Conservation (phyloP, 1,140 invertebrate genomes). For the Venturia canescens region DNA sequence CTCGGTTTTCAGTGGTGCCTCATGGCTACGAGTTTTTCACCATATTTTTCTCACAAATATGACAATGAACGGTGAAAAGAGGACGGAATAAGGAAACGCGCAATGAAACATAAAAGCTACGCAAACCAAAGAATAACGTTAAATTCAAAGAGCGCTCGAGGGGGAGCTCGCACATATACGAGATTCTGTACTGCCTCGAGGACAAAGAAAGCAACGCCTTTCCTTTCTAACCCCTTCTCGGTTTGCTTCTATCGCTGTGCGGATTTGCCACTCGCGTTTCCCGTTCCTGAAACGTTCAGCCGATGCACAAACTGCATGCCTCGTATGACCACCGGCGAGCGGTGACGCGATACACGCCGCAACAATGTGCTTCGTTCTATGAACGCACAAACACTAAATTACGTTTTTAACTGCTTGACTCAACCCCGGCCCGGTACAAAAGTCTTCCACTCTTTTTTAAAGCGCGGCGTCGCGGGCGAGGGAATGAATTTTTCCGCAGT, state of each 20-base stretch:
- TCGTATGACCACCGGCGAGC: background rate
- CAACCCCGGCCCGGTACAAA: too few species aligned
- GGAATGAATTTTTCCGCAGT: too few species aligned
- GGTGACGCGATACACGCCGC: background rate
- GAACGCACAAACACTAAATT: too few species aligned
- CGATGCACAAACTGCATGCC: slow-evolving; percentile 12
- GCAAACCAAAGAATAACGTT: slow-evolving; percentile 35
- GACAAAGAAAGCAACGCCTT: slow-evolving; percentile 24
- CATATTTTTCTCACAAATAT: background rate
- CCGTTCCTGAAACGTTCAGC: slow-evolving; percentile 58
- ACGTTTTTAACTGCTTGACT: too few species aligned
- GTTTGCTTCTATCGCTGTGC: background rate
- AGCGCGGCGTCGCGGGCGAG: too few species aligned
- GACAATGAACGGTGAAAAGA: slow-evolving; percentile 10
- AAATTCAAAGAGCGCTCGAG: slow-evolving; percentile 59
- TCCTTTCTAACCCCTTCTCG: background rate
- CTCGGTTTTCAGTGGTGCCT: too few species aligned
- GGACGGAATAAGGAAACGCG: background rate
- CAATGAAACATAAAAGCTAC: slow-evolving; percentile 14
- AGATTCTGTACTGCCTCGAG: background rate
- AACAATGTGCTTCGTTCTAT: background rate
- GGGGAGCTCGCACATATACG: background rate
- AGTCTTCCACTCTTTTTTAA: too few species aligned
- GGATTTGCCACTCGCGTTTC: slow-evolving; percentile 65
- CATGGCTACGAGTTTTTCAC: background rate